Base-by-base conservation (phyloP, 2,888 invertebrate genomes). In the Acanthosepion lycidas region DNA sequence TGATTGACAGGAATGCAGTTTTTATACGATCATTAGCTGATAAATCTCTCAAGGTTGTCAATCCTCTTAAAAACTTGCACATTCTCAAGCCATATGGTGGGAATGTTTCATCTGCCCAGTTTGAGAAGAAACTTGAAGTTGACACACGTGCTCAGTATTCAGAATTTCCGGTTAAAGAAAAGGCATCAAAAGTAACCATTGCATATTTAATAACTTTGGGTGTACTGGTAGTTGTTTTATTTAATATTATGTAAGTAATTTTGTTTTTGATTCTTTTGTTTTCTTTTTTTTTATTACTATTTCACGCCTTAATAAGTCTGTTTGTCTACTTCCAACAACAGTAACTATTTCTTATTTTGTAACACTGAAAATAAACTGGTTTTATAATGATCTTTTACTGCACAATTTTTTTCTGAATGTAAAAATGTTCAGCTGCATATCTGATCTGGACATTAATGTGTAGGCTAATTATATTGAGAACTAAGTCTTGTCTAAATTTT, bases 91-190 rank as follows among this genome's bases (percentile, higher is more conserved):
- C 49, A 4, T 28, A n/a, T 93, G 93, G n/a, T 53, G 53, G 9
- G 6, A 93, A 93, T 93, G 28, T n/a, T n/a, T 93, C 93, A 18
- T 93, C 93, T 9, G 93, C 93, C 6, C 33, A 53, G 6, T 93
- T n/a, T 93, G 53, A 49, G 51, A 93, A 93, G 53, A 93, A 93
- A 93, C 93, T 93, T 51, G 93, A 93, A 93, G 51, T 93, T 51
- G 93, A 93, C 28, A 93, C 49, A n/a, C n/a, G n/a, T 53, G 51
- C 53, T n/a, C 49, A 53, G n/a, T 93, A 93, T 93, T 93, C 93
- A 93, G 93, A 49, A 93, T 93, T 93, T 93, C 93, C 93, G 6
- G 93, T 93, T 53, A 93, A 93, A 49, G 48, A 53, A 53, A 93
- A 93, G 26, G 53, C 53, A 23, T 93, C 93, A 28, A 93, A 93